Conservation (phyloP, 2,797 vertebrate species). For the Phalanger gymnotis region DNA sequence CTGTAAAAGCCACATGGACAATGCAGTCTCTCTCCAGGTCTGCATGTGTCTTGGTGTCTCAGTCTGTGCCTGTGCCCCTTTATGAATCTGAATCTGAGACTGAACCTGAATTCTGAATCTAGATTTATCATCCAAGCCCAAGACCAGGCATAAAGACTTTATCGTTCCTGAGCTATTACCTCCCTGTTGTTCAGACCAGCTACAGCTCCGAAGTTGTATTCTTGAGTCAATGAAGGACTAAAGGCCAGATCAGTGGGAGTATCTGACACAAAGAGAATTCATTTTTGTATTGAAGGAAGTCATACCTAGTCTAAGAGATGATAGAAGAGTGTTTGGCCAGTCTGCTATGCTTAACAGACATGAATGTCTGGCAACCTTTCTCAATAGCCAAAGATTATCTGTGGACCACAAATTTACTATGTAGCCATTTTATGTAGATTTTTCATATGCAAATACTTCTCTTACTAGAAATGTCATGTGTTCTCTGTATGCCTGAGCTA, state of each 20-base stretch:
- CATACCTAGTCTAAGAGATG: background rate
- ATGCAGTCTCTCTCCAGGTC: background rate
- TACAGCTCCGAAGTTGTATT: background rate
- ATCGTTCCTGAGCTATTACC: background rate
- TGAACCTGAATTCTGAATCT: background rate
- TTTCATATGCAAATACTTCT: conserved; percentile 23
- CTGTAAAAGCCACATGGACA: background rate
- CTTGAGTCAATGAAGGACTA: background rate
- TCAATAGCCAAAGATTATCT: background rate
- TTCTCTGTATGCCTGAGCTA: conserved; percentile 1
- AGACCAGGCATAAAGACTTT: background rate
- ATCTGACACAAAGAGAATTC: background rate
- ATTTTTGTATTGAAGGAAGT: background rate
- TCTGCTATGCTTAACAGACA: background rate
- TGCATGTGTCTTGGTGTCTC: background rate
- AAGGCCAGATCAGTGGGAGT: background rate
- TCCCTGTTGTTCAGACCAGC: background rate
- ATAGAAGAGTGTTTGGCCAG: background rate
- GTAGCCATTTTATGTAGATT: background rate
- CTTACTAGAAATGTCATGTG: conserved; percentile 14
- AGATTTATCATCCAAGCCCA: background rate
- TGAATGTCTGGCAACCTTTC: background rate
- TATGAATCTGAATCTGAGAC: background rate
- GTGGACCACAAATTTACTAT: background rate
- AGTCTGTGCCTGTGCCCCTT: background rate